phyloP scores from a whole-genome alignment of 2,888 invertebrate genomes.

The Flabesymbios commensalis region DNA sequence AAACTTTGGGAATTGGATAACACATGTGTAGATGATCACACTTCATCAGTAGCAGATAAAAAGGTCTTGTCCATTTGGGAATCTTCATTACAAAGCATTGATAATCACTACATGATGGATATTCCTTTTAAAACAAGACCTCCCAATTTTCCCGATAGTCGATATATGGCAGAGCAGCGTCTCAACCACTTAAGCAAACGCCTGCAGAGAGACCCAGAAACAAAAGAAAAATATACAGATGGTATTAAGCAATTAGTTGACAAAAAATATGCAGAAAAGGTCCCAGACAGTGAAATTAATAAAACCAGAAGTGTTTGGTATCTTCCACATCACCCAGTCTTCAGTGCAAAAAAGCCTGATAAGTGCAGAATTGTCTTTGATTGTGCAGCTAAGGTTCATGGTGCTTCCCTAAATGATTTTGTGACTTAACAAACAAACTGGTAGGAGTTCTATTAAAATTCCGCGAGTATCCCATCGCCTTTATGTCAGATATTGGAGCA shows the following conservation, averaged over 20 bases:
- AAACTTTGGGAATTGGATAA: conserved; percentile 2
- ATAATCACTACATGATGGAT: conserved; percentile 2
- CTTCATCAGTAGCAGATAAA: not conserved
- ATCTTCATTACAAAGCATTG: not conserved
- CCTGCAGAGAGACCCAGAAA: not conserved
- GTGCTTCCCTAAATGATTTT: conserved; percentile 27
- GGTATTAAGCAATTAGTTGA: not conserved
- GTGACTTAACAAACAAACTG: conserved; percentile 29
- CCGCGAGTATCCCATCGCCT: conserved; percentile 15
- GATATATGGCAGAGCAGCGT: not conserved
- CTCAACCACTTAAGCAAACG: not conserved
- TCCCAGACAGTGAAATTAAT: not conserved
- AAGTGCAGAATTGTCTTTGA: conserved; percentile 15
- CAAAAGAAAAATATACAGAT: not conserved
- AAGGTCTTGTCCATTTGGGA: not conserved
- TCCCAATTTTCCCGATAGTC: conserved; percentile 7
- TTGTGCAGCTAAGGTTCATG: conserved; percentile 9
- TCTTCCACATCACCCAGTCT: conserved; percentile 31
- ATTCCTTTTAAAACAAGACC: conserved; percentile 1
- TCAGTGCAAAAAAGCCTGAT: conserved; percentile 7
- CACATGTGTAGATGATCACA: not conserved
- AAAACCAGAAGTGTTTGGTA: conserved; percentile 7
- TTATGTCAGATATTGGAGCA: conserved; percentile 28
- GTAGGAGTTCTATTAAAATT: conserved; percentile 26
- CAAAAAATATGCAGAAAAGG: not conserved